phyloP scores from a whole-genome alignment of 2,113 vertebrate genomes.

The Tragelaphus buxtoni region DNA sequence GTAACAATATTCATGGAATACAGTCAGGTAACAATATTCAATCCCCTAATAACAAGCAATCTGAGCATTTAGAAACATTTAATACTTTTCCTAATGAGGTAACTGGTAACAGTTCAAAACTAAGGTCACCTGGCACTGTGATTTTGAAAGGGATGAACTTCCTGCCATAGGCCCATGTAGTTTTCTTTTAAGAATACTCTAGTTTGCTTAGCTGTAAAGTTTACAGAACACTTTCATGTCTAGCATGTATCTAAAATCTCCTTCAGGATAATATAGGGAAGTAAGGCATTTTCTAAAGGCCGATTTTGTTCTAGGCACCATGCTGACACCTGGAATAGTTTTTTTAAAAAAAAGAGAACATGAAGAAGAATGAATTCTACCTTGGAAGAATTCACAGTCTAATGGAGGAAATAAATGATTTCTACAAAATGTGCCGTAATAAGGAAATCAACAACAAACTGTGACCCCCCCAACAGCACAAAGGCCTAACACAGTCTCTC shows the following conservation, averaged over 20 bases:
- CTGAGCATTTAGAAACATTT: constrained; percentile 20
- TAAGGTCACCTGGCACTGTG: not conserved
- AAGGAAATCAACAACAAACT: constrained; percentile 25
- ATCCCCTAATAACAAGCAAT: constrained; percentile 14
- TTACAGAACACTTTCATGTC: not conserved
- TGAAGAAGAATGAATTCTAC: constrained; percentile 12
- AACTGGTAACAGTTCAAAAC: constrained; percentile 30
- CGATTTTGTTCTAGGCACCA: not conserved
- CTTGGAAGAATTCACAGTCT: not conserved
- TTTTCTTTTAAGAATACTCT: constrained; percentile 15
- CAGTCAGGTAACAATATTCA: constrained; percentile 19
- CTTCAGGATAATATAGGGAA: not conserved
- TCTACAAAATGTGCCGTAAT: not conserved
- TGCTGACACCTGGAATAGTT: not conserved
- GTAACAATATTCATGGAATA: constrained; percentile 28
- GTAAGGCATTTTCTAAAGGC: constrained; percentile 18
- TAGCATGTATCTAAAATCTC: not conserved
- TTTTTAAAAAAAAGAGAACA: not conserved
- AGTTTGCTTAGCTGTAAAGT: not conserved
- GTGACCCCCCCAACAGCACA: not conserved
- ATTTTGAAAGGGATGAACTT: constrained; percentile 43
- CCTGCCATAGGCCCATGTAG: not conserved
- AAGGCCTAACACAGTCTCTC: not conserved
- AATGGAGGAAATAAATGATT: not conserved
- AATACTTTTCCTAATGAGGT: constrained; percentile 37